Percentiles rank a stretch among this genome's conserved stretches.
These are phyloP conservation scores for Drosophila borborema DNA, from an alignment of 2,888 invertebrate genomes.

Conservation along the genomic window DNA sequence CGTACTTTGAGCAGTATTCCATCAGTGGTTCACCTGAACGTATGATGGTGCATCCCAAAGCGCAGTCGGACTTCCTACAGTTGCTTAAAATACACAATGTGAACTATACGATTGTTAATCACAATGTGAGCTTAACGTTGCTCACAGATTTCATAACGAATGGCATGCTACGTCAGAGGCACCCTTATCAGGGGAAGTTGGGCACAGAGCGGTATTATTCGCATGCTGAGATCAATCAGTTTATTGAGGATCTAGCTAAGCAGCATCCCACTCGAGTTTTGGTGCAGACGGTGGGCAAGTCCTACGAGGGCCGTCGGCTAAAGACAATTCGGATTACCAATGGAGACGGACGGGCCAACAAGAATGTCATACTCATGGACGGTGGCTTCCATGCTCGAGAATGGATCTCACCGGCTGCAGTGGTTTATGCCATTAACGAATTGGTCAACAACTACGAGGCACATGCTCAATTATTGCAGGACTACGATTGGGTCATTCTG, in stretches of 20 bases:
- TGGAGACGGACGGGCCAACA: conserved; percentile 77
- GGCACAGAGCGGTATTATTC: conserved; percentile 69
- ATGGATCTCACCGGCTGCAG: conserved; percentile 88
- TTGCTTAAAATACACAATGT: conserved; percentile 43
- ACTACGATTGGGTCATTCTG: conserved; percentile 88
- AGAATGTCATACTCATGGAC: conserved; percentile 86
- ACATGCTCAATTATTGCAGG: conserved; percentile 85
- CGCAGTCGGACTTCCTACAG: conserved; percentile 59
- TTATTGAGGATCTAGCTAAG: conserved; percentile 85
- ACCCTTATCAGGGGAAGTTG: conserved; percentile 58
- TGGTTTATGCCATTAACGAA: conserved; percentile 87
- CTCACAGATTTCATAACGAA: conserved; percentile 48
- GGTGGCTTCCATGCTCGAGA: conserved; percentile 88
- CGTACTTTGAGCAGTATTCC: conserved; percentile 60
- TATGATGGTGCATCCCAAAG: conserved; percentile 72
- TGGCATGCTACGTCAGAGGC: conserved; percentile 36
- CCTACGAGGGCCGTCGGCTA: conserved; percentile 87
- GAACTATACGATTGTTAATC: conserved; percentile 53
- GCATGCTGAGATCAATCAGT: conserved; percentile 85
- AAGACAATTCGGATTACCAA: conserved; percentile 88
- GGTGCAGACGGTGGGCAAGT: conserved; percentile 87
- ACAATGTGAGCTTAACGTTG: conserved; percentile 62
- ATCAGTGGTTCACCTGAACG: conserved; percentile 23
- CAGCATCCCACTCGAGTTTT: conserved; percentile 86
- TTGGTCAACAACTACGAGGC: conserved; percentile 85